Base-by-base conservation (phyloP, 2,888 invertebrate species). In the Flexamia atlantica region DNA sequence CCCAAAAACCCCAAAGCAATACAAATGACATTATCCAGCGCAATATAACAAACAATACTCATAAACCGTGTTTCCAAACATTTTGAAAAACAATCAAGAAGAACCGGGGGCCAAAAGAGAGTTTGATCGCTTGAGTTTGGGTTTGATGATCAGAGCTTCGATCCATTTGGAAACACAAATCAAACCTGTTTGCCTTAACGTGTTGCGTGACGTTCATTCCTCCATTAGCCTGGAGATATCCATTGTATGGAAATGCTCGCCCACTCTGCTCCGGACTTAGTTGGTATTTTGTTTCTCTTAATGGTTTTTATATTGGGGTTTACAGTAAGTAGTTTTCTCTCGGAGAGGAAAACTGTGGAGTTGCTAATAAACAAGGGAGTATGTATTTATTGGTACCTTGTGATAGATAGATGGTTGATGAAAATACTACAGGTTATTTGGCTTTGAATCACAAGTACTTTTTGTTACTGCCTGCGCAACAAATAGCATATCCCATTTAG, bases 241-340 rank as follows among this genome's bases (percentile, higher is more conserved):
- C 70, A 70, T 70, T 70, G 70, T 70, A 70, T 70, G 70, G 2
- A 36, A 70, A 70, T 70, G 28, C 20, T 14, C 36, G 70, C 70
- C 70, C 70, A 70, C 70, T 10, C 40, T 3, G 20, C 40, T n/a
- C 36, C n/a, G 20, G 68, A 23, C 23, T 57, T 57, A 25, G 23
- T 57, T 64, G 28, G 64, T 64, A 30, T 64, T 64, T 64, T 64
- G 64, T 64, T 64, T 64, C 64, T 64, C 64, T 64, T 64, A 64
- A 64, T 64, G 64, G 64, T 64, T 17, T 64, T 64, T 64, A 28
- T 64, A 64, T 64, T 64, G 1, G 28, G 53, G 3, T 53, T 53
- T 53, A 53, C 23, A 23, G 20, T 53, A 12, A 53, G n/a, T n/a
- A n/a, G n/a, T n/a, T n/a, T n/a, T n/a, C n/a, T n/a, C n/a, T n/a